phyloP scores from a whole-genome alignment of 2,888 invertebrate species.

The Carcina quercana region DNA sequence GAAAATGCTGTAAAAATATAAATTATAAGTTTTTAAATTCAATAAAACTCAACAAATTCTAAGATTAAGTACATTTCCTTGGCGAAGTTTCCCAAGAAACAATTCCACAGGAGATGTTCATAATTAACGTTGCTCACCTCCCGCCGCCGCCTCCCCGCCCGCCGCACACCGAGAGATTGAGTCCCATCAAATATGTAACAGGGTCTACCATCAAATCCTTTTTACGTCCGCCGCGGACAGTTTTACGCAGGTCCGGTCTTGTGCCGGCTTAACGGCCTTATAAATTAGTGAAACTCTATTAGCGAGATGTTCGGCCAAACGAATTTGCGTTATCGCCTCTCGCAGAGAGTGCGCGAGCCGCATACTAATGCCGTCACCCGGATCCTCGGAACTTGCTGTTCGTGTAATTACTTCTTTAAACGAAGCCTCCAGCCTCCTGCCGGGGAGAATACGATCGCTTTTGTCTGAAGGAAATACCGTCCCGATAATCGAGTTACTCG shows the following conservation, averaged over 20 bases:
- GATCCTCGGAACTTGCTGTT: constrained; percentile 54
- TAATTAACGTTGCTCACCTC: constrained; percentile 54
- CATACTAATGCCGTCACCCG: constrained; percentile 53
- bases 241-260: constrained; percentile 50
- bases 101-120: constrained; percentile 43
- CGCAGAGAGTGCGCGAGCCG: constrained; percentile 48
- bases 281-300: constrained; percentile 75
- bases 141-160: constrained; percentile 37
- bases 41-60: too few species aligned
- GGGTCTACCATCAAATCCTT: constrained; percentile 65
- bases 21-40: too few species aligned
- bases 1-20: too few species aligned
- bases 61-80: too few species aligned
- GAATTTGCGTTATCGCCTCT: constrained; percentile 73
- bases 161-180: constrained; percentile 47
- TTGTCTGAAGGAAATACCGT: constrained; percentile 46
- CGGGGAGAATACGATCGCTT: constrained; percentile 47
- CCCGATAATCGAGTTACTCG: constrained; percentile 54
- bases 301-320: constrained; percentile 70
- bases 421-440: constrained; percentile 31
- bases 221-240: constrained; percentile 60
- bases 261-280: constrained; percentile 63
- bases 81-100: constrained; percentile 26
- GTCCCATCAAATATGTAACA: constrained; percentile 58
- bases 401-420: constrained; percentile 71